These are phyloP conservation scores for Sturnus vulgaris DNA, from an alignment of 2,113 vertebrate genomes.

Conservation along the genomic window DNA sequence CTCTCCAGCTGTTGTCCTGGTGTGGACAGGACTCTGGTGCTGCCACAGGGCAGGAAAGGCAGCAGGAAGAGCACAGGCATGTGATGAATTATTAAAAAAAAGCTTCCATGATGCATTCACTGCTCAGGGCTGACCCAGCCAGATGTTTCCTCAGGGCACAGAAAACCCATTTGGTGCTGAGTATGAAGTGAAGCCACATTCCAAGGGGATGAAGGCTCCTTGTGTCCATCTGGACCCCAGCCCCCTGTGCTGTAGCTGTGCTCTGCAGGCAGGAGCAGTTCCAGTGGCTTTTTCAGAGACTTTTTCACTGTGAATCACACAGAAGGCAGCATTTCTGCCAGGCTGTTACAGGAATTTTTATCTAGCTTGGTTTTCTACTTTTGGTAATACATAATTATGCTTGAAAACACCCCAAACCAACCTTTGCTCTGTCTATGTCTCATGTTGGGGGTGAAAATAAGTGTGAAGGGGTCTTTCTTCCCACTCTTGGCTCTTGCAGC, in stretches of 20 bases:
- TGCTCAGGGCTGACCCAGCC: neutral
- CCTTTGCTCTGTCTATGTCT: neutral
- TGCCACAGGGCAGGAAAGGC: neutral
- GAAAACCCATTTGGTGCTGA: neutral
- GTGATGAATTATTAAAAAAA: neutral
- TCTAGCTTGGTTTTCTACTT: neutral
- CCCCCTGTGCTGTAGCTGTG: rapidly evolving
- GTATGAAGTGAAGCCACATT: neutral
- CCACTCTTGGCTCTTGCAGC: neutral
- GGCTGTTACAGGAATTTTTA: neutral
- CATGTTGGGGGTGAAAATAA: rapidly evolving
- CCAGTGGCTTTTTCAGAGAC: neutral
- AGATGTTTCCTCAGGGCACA: neutral
- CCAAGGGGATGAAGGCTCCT: neutral
- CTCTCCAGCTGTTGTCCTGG: neutral
- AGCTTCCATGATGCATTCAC: neutral
- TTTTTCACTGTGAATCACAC: neutral
- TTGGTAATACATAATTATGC: neutral
- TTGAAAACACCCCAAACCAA: neutral
- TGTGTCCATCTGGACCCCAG: too few species aligned
- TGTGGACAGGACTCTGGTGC: neutral
- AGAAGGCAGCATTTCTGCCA: neutral
- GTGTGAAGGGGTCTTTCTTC: neutral
- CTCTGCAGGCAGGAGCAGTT: neutral
- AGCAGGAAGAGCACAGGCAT: neutral